A percentile compares a stretch with the other conserved stretches of the same genome.
phyloP scores from a whole-genome alignment of 2,888 invertebrate species.

The Gymnocheta viridis region DNA sequence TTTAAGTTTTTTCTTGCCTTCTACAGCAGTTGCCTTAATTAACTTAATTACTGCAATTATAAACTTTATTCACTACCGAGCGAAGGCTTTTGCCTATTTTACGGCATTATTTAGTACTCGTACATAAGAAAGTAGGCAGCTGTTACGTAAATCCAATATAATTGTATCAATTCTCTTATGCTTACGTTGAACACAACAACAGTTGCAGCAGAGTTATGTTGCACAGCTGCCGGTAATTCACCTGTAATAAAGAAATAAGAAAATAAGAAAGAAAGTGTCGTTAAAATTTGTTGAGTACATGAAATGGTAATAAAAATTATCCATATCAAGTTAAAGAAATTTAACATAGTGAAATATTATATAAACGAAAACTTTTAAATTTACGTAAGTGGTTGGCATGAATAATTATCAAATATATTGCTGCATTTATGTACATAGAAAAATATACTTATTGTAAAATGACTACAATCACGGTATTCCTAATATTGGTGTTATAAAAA shows the following conservation, averaged over 20 bases:
- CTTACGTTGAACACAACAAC: conserved; percentile 29
- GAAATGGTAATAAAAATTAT: neutral
- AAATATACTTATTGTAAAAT: too few species aligned
- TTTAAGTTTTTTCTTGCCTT: neutral
- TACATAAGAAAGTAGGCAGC: conserved; percentile 39
- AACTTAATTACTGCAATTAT: conserved; percentile 62
- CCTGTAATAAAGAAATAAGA: conserved; percentile 72
- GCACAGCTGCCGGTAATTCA: conserved; percentile 80
- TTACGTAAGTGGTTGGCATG: neutral
- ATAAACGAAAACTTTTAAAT: neutral
- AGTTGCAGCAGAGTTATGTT: conserved; percentile 77
- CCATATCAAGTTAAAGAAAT: neutral
- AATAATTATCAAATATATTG: too few species aligned
- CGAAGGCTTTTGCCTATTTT: neutral
- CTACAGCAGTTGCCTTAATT: conserved; percentile 45
- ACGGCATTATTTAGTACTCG: conserved; percentile 15
- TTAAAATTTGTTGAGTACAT: neutral
- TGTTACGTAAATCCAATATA: conserved; percentile 58
- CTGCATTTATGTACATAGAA: too few species aligned
- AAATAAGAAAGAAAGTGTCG: neutral
- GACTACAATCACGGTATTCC: too few species aligned
- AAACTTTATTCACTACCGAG: neutral
- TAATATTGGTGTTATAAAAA: too few species aligned
- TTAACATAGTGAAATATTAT: neutral
- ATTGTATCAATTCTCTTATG: conserved; percentile 60